These are phyloP conservation scores for Drosophila miranda DNA, from an alignment of 1,140 invertebrate species.

Conservation along the genomic window DNA sequence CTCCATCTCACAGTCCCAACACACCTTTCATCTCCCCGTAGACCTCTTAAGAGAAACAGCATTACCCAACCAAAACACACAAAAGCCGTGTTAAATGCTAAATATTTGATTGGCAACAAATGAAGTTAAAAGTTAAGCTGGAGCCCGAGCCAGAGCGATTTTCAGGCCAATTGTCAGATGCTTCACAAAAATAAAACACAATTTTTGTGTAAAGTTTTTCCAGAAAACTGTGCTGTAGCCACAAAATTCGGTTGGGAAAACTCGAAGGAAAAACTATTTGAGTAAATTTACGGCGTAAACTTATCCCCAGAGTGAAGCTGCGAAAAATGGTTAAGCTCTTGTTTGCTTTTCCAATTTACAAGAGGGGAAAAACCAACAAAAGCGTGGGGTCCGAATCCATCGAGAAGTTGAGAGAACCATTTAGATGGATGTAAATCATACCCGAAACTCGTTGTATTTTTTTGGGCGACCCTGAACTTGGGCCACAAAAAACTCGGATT, in stretches of 20 bases:
- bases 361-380: constrained; percentile 55
- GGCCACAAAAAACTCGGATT: constrained; percentile 10
- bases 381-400: constrained; percentile 12
- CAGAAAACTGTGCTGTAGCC: not conserved
- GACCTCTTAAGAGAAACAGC: constrained; percentile 4
- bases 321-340: constrained; percentile 20
- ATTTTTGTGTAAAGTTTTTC: not conserved
- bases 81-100: constrained; percentile 39
- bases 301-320: constrained; percentile 22
- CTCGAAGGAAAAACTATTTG: constrained; percentile 35
- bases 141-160: constrained; percentile 1
- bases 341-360: constrained; percentile 51
- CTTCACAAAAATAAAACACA: constrained; percentile 25
- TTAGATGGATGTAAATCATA: constrained; percentile 47
- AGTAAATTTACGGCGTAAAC: constrained; percentile 41
- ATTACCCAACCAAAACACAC: constrained; percentile 8
- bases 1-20: no score
- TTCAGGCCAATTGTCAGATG: constrained; percentile 22
- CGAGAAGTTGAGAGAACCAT: constrained; percentile 22
- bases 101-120: constrained; percentile 43
- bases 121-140: constrained; percentile 10
- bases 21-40: not conserved
- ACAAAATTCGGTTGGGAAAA: constrained; percentile 23
- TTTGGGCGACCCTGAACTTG: constrained; percentile 64
- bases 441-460: constrained; percentile 8